These are phyloP conservation scores for Ibidorhyncha struthersii DNA, from an alignment of 2,113 vertebrate species.

Conservation along the genomic window DNA sequence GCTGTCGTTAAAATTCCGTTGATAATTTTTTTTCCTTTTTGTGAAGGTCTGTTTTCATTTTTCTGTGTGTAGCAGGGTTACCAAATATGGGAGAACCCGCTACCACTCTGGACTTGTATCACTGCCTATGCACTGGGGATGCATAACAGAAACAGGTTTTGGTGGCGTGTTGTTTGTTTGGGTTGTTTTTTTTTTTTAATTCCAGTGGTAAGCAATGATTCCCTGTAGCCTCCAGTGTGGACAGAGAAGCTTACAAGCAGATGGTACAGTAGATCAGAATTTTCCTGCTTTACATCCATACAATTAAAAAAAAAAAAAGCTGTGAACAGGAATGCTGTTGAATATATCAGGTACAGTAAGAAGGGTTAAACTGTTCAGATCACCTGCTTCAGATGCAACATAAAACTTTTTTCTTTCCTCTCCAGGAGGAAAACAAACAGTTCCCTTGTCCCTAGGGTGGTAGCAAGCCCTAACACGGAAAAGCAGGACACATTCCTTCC, in stretches of 20 bases:
- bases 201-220: neutral
- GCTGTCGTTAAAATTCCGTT: conserved; percentile 37
- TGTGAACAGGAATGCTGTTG: neutral
- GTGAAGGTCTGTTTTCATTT: conserved; percentile 21
- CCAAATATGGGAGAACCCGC: conserved; percentile 26
- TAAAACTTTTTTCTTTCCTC: neutral
- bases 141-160: neutral
- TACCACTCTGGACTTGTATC: neutral
- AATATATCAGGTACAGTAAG: neutral
- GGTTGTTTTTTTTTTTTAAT: neutral
- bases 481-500: conserved; percentile 65
- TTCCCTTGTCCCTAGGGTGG: neutral
- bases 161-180: neutral
- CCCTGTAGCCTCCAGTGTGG: neutral
- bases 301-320: neutral
- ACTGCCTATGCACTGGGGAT: neutral
- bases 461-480: conserved; percentile 49
- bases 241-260: neutral
- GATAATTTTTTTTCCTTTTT: neutral
- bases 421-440: conserved; percentile 19
- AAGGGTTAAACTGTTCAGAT: neutral
- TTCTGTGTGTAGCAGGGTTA: neutral
- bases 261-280: neutral
- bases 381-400: neutral
- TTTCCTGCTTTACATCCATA: neutral